Evolutionary conservation across 2,888 invertebrate species (phyloP).

Genomic region (Calliphora vomitoria): DNA sequence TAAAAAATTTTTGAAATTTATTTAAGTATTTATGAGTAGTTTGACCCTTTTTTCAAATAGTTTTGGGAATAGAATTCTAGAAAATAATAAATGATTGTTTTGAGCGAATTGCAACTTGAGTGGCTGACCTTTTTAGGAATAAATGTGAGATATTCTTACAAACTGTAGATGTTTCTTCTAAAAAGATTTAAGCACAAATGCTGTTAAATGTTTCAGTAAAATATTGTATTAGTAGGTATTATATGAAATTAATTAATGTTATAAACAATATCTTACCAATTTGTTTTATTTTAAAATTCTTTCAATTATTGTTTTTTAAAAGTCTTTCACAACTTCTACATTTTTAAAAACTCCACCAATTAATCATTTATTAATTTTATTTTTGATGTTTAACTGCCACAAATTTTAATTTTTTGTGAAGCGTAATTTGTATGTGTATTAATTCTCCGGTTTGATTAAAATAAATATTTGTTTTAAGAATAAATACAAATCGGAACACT

Average conservation of each 20-base stretch:
- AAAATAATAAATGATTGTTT: no score
- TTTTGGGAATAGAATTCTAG: neutral
- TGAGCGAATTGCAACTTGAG: neutral
- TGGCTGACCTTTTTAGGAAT: neutral
- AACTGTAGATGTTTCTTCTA: neutral
- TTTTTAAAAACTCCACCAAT: neutral
- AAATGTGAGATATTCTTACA: neutral
- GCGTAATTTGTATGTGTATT: neutral
- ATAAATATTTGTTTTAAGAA: neutral
- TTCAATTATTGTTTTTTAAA: neutral
- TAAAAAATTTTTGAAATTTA: conserved; percentile 56
- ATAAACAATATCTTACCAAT: no score
- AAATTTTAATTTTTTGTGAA: neutral
- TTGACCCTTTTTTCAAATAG: conserved; percentile 15
- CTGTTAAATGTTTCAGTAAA: no score
- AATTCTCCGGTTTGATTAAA: neutral
- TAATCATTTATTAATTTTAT: neutral
- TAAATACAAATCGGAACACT: conserved; percentile 3
- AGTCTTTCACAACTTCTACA: neutral
- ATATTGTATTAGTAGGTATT: no score
- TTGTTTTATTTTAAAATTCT: no score
- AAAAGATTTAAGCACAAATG: no score
- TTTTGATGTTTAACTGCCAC: neutral
- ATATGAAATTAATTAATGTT: no score
- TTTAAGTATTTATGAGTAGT: conserved; percentile 44